Percentiles rank a stretch among this genome's conserved stretches.
Conservation (phyloP, 2,797 vertebrate genomes). For the Potorous gilbertii region DNA sequence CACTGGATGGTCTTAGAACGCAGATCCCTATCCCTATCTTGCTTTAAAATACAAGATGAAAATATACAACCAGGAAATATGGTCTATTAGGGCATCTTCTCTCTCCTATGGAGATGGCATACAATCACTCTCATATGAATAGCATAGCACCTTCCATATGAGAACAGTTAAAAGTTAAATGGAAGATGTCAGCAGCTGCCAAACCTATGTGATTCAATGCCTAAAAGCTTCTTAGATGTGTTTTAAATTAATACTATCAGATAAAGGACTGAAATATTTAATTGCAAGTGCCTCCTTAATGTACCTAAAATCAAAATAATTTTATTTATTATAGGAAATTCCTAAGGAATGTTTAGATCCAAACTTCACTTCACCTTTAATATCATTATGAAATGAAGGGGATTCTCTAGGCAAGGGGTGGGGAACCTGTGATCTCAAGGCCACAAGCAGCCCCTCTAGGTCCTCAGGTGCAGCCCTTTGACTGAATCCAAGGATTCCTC, state of each 20-base stretch:
- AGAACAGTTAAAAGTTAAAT: slow-evolving; percentile 22
- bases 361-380: slow-evolving; percentile 60
- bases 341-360: slow-evolving; percentile 67
- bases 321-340: slow-evolving; percentile 60
- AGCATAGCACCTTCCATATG: background rate
- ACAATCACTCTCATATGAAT: background rate
- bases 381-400: slow-evolving; percentile 61
- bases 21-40: background rate
- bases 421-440: no score
- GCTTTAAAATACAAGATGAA: background rate
- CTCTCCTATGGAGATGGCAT: background rate
- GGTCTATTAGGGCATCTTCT: background rate
- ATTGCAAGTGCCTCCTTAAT: slow-evolving; percentile 42
- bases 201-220: slow-evolving; percentile 41
- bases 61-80: background rate
- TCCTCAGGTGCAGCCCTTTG: no score
- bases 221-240: slow-evolving; percentile 50
- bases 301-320: background rate
- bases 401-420: slow-evolving; percentile 48
- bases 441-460: no score
- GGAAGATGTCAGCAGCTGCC: slow-evolving; percentile 43
- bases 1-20: background rate
- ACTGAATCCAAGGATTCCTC: no score
- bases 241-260: slow-evolving; percentile 54
- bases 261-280: slow-evolving; percentile 55